These are phyloP conservation scores for Synanthedon andrenaeformis DNA, from an alignment of 2,888 invertebrate genomes.

Conservation along the genomic window DNA sequence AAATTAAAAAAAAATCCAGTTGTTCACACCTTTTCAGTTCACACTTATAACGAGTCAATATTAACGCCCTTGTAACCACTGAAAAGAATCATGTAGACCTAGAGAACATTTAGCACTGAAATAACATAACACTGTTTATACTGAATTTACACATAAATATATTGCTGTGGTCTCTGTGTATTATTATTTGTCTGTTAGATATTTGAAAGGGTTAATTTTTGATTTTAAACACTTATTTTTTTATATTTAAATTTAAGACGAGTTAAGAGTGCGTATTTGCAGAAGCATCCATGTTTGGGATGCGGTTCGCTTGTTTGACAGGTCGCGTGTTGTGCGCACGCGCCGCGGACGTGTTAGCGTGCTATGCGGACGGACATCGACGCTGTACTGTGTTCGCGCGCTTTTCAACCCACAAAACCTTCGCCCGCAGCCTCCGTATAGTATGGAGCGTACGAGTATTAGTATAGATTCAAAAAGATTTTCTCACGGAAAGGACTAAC, in stretches of 20 bases:
- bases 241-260: too few species aligned
- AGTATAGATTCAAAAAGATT: slow-evolving; percentile 44
- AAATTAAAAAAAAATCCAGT: slow-evolving; percentile 11
- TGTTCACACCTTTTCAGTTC: slow-evolving; percentile 50
- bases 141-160: too few species aligned
- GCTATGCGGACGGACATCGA: slow-evolving; percentile 62
- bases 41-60: slow-evolving; percentile 53
- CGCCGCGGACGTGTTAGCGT: slow-evolving; percentile 57
- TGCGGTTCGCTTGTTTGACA: slow-evolving; percentile 33
- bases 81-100: slow-evolving; percentile 50
- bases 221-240: too few species aligned
- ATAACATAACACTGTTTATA: slow-evolving; percentile 21
- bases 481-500: slow-evolving; percentile 57
- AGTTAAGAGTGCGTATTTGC: too few species aligned
- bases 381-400: slow-evolving; percentile 69
- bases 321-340: slow-evolving; percentile 33
- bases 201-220: too few species aligned
- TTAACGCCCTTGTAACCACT: slow-evolving; percentile 58
- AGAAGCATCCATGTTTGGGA: too few species aligned
- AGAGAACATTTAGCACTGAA: slow-evolving; percentile 57
- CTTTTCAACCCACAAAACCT: slow-evolving; percentile 62
- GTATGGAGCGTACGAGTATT: slow-evolving; percentile 38
- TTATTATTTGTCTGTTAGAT: too few species aligned
- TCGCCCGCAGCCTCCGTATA: slow-evolving; percentile 46
- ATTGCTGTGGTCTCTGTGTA: too few species aligned